Evolutionary conservation across 2,113 vertebrate species (phyloP).

Genomic region (Zosterops lateralis): DNA sequence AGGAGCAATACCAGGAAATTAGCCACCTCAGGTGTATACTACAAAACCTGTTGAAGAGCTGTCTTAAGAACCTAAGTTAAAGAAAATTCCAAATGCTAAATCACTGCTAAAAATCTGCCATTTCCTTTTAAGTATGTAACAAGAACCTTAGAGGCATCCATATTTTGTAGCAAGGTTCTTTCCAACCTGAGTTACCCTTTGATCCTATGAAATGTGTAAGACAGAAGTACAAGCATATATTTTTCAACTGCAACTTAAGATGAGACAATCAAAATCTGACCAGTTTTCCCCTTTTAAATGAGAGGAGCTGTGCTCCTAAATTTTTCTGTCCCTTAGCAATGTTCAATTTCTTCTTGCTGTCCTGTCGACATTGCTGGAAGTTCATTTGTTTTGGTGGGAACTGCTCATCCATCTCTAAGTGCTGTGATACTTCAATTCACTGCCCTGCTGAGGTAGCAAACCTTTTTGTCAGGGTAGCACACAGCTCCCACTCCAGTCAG

Average conservation of each 20-base stretch:
- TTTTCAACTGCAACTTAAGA: neutral
- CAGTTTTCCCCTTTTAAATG: neutral
- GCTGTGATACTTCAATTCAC: neutral
- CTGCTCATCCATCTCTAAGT: neutral
- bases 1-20: neutral
- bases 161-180: neutral
- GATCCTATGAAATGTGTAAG: neutral
- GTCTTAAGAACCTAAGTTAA: neutral
- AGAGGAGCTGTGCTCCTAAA: neutral
- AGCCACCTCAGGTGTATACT: neutral
- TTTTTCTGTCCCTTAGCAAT: neutral
- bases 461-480: neutral
- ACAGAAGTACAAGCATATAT: rapidly evolving
- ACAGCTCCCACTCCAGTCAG: neutral
- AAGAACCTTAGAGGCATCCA: neutral
- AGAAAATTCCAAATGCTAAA: neutral
- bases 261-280: neutral
- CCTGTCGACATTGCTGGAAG: neutral
- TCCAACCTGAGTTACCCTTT: neutral
- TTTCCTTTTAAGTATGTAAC: neutral
- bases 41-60: neutral
- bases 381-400: neutral
- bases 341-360: neutral
- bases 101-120: neutral
- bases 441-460: conserved; percentile 20